Percentiles rank a stretch among this genome's conserved stretches.
These are phyloP conservation scores for Ficedula albicollis DNA, from an alignment of 2,797 vertebrate species.

Conservation along the genomic window DNA sequence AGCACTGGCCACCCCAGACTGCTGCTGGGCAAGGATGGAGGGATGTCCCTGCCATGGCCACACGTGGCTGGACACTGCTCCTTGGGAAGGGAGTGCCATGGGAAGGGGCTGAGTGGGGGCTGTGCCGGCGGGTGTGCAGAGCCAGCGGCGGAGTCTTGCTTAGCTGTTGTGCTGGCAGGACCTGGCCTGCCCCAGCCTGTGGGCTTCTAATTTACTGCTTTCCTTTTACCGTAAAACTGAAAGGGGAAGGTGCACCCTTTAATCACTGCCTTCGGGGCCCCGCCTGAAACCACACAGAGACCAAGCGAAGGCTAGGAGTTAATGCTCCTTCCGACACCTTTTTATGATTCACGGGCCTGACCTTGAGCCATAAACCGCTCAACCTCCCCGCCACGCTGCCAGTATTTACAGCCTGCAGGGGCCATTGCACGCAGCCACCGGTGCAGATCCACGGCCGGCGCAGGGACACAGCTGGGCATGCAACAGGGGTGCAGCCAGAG, in stretches of 20 bases:
- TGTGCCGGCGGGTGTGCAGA: background rate
- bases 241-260: constrained; percentile 72
- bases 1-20: fast-evolving
- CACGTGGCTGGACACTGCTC: fast-evolving
- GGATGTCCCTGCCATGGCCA: background rate
- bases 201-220: constrained; percentile 75
- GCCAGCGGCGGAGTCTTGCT: fast-evolving
- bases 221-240: constrained; percentile 75
- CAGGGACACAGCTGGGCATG: background rate
- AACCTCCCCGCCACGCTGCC: constrained; percentile 75
- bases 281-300: constrained; percentile 74
- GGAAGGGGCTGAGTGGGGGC: background rate
- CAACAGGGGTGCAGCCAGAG: background rate
- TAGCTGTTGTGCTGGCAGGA: background rate
- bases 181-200: constrained; percentile 56
- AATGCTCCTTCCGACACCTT: constrained; percentile 77
- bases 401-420: constrained; percentile 81
- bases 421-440: constrained; percentile 60
- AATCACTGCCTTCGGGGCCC: constrained; percentile 64
- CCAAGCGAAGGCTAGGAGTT: constrained; percentile 67
- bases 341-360: constrained; percentile 84
- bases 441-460: background rate
- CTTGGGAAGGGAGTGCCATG: fast-evolving
- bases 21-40: background rate
- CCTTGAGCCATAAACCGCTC: constrained; percentile 86